phyloP scores from a whole-genome alignment of 2,113 vertebrate genomes.

The Dasyprocta punctata region DNA sequence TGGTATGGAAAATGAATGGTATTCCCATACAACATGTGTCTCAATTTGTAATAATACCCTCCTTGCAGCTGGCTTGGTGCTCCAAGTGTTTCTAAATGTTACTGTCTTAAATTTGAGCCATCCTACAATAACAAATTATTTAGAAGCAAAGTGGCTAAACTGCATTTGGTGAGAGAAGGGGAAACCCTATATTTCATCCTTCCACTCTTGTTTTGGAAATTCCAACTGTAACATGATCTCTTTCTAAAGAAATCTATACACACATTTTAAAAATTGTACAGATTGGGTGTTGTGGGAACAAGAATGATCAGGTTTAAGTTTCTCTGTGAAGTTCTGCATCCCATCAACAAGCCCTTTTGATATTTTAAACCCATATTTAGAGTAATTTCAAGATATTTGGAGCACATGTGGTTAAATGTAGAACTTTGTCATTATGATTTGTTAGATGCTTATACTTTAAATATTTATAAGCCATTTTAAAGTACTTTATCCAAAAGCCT shows the following conservation, averaged over 20 bases:
- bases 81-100: slow-evolving; percentile 85
- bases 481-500: slow-evolving; percentile 73
- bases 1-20: slow-evolving; percentile 85
- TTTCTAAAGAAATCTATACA: slow-evolving; percentile 75
- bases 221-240: slow-evolving; percentile 75
- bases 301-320: slow-evolving; percentile 76
- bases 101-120: slow-evolving; percentile 84
- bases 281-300: slow-evolving; percentile 78
- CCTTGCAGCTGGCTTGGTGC: slow-evolving; percentile 85
- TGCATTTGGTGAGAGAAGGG: slow-evolving; percentile 75
- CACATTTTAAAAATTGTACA: slow-evolving; percentile 34
- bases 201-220: slow-evolving; percentile 76
- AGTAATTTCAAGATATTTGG: slow-evolving; percentile 85
- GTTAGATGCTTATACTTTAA: slow-evolving; percentile 81
- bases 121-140: slow-evolving; percentile 85
- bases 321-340: slow-evolving; percentile 82
- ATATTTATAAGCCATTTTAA: slow-evolving; percentile 83
- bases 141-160: slow-evolving; percentile 79
- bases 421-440: slow-evolving; percentile 83
- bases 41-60: slow-evolving; percentile 86
- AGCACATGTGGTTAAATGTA: slow-evolving; percentile 82
- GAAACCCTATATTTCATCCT: slow-evolving; percentile 76
- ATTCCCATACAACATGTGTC: slow-evolving; percentile 85
- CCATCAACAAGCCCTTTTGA: slow-evolving; percentile 81
- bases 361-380: slow-evolving; percentile 87